These are phyloP conservation scores for Ichneumoninae sp. DNA, from an alignment of 2,888 invertebrate genomes.

Conservation along the genomic window DNA sequence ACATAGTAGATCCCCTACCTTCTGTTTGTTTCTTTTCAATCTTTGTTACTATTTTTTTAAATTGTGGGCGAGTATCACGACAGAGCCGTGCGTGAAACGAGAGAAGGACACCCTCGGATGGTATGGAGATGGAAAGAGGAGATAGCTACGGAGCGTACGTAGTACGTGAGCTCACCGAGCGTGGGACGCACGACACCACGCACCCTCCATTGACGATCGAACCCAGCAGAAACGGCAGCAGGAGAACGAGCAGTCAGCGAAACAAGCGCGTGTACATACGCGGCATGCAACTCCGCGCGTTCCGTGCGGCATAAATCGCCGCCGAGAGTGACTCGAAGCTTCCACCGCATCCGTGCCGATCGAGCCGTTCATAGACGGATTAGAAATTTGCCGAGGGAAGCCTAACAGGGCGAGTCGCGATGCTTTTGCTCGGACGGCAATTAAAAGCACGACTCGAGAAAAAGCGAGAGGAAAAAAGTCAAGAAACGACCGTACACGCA, in stretches of 20 bases:
- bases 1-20: slow-evolving; percentile 22
- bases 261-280: slow-evolving; percentile 37
- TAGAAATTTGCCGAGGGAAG: slow-evolving; percentile 25
- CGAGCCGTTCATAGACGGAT: slow-evolving; percentile 30
- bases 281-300: slow-evolving; percentile 35
- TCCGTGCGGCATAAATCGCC: background rate
- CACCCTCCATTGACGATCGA: slow-evolving; percentile 56
- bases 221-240: background rate
- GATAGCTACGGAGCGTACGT: slow-evolving; percentile 46
- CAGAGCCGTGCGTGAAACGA: slow-evolving; percentile 55
- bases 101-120: slow-evolving; percentile 46
- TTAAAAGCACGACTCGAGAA: slow-evolving; percentile 28
- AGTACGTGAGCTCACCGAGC: slow-evolving; percentile 52
- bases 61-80: slow-evolving; percentile 52
- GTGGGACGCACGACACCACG: slow-evolving; percentile 56
- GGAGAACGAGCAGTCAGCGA: slow-evolving; percentile 19
- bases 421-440: background rate
- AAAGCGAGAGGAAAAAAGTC: background rate
- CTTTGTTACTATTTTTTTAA: slow-evolving; percentile 9
- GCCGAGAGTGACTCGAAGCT: background rate
- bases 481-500: slow-evolving; percentile 1
- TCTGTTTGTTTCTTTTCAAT: slow-evolving; percentile 21
- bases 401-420: background rate
- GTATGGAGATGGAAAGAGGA: slow-evolving; percentile 46
- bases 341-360: slow-evolving; percentile 15